Evolutionary conservation across 2,797 vertebrate species (phyloP), one percentile per base, ranked within the genome.

Genomic region (Poecilia velifera): DNA sequence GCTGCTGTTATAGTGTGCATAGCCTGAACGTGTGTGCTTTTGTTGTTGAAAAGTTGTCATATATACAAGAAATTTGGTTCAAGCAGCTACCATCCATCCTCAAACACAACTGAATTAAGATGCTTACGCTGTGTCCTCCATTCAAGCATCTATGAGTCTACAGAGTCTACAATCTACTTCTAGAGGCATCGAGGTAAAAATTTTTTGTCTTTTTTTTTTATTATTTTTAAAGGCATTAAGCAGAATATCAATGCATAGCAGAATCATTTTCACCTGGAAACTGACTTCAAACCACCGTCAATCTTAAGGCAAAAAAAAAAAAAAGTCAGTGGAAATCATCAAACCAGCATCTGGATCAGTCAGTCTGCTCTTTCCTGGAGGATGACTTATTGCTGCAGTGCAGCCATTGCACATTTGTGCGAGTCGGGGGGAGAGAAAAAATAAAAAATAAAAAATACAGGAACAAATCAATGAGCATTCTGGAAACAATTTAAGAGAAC

Each of bases 231-330:
- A 99, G 97, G 98, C 98, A 97, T 97, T 92, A 96, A 95, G 95
- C 97, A 95, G 91, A 96, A 94, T 95, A 95, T 96, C 94, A 97
- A 97, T 98, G 97, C 98, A 99, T 98, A 98, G 97, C 96, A 97
- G 95, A 90, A 89, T 92, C 74, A 87, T 73, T 90, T 91, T 88
- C 90, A 92, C 90, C 92, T 89, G 90, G 79, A 95, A 94, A 83
- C 87, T 93, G 95, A 95, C 93, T 92, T 95, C 94, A 94, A 94
- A 89, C 90, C 78, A 84, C 93, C 87, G 87, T 92, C 91, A 77
- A 91, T 77, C 84, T 91, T 92, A 95, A 95, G 91, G 93, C 92
- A 57, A 90, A 85, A 72, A 47, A 13, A 72, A 47, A 13, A 45
- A n/a, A 55, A 83, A 92, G 89, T 88, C 89, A 91, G 92, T 86